Percentiles rank a stretch among this genome's conserved stretches.
phyloP scores from a whole-genome alignment of 2,113 vertebrate genomes.

The Antechinus stuartii region DNA sequence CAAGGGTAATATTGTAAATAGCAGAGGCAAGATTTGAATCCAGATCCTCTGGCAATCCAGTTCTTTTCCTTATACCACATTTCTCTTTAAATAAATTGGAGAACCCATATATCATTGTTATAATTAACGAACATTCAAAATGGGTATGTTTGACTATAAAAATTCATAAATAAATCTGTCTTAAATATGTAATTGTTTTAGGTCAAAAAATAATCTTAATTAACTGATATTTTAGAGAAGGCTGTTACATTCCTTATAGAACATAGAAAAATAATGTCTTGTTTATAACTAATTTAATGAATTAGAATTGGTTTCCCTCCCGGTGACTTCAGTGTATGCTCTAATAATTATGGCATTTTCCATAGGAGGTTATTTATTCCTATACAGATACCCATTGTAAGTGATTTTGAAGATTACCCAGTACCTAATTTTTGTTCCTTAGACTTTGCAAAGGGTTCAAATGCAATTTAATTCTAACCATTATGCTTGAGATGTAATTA shows the following conservation, averaged over 20 bases:
- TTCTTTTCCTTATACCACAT: no score
- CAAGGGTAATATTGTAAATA: no score
- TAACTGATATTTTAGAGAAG: no score
- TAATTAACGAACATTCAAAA: no score
- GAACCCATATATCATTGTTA: no score
- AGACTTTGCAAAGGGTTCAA: neutral
- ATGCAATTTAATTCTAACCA: conserved; percentile 13
- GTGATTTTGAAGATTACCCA: neutral
- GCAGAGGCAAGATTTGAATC: no score
- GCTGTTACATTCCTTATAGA: neutral
- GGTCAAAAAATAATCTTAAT: no score
- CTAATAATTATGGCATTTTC: neutral
- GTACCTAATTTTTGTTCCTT: conserved; percentile 4
- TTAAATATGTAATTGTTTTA: no score
- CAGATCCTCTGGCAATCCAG: no score
- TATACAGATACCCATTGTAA: neutral
- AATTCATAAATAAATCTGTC: no score
- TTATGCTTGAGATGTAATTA: conserved; percentile 6
- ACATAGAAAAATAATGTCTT: neutral
- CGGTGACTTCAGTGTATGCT: neutral
- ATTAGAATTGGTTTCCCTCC: neutral
- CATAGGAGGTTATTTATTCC: neutral
- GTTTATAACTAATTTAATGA: neutral
- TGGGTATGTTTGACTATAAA: no score
- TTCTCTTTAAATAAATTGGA: no score